Conservation (phyloP, 2,113 vertebrate species). For the Erinaceus europaeus region DNA sequence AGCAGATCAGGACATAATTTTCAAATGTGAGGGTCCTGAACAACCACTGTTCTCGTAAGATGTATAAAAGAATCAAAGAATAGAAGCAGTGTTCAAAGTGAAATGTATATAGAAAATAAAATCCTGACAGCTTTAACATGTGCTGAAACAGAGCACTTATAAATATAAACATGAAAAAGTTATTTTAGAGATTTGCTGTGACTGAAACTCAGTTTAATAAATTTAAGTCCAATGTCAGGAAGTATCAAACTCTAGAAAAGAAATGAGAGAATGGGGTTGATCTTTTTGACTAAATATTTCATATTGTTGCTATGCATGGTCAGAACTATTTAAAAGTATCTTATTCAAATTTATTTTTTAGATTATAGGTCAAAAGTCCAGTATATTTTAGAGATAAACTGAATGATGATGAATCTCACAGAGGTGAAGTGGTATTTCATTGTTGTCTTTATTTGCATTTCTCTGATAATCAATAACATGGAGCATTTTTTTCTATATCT, state of each 20-base stretch:
- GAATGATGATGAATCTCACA: no score
- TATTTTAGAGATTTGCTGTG: no score
- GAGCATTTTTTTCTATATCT: no score
- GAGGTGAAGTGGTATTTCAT: no score
- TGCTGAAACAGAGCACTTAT: not conserved
- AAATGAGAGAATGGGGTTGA: not conserved
- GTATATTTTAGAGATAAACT: no score
- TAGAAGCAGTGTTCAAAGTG: not conserved
- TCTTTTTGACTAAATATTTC: not conserved
- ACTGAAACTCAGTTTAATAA: not conserved
- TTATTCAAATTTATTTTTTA: not conserved
- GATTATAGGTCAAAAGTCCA: no score
- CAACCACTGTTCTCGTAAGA: not conserved
- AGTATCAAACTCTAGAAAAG: not conserved
- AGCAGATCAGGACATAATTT: not conserved
- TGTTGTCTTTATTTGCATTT: no score
- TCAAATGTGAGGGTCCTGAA: not conserved
- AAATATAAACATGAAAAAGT: not conserved
- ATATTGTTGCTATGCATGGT: not conserved
- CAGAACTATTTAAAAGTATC: not conserved
- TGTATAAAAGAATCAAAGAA: not conserved
- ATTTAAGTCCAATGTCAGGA: not conserved
- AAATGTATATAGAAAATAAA: not conserved
- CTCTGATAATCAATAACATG: no score
- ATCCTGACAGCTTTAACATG: not conserved